Percentiles rank a stretch among this genome's conserved stretches.
Evolutionary conservation across 2,113 vertebrate genomes (phyloP).

Genomic region (Choloepus hoffmanni): DNA sequence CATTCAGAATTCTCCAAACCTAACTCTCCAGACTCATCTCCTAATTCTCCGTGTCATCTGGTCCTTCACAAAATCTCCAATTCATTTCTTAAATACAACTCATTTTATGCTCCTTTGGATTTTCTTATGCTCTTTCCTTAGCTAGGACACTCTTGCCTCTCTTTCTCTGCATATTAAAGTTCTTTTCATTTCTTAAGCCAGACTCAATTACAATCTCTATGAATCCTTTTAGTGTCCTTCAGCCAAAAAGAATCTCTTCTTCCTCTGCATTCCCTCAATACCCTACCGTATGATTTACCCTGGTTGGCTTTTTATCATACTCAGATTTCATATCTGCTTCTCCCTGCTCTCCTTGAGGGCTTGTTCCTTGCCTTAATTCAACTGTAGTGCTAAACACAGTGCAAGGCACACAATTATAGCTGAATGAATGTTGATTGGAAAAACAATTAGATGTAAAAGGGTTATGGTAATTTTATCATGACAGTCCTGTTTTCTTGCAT

Average conservation of each 20-base stretch:
- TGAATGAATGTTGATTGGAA: not conserved
- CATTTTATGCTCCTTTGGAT: not conserved
- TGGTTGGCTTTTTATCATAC: not conserved
- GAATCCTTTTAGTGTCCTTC: not conserved
- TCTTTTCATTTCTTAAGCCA: not conserved
- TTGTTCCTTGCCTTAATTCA: not conserved
- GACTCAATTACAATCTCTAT: not conserved
- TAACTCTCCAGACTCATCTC: not conserved
- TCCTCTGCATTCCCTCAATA: not conserved
- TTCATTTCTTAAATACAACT: not conserved
- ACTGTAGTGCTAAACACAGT: not conserved
- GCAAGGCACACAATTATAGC: not conserved
- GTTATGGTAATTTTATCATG: not conserved
- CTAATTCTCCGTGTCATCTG: not conserved
- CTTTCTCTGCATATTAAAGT: not conserved
- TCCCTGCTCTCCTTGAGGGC: not conserved
- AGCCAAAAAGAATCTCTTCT: not conserved
- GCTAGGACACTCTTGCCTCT: not conserved
- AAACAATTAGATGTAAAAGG: not conserved
- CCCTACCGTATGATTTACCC: not conserved
- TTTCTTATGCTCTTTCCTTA: not conserved
- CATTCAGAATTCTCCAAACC: not conserved
- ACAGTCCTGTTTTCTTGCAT: not conserved
- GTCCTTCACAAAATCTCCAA: not conserved
- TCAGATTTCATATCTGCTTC: not conserved